Evolutionary conservation across 2,888 invertebrate species (phyloP), one percentile per base, ranked within the genome.

Genomic region (Ectobius pallidus): DNA sequence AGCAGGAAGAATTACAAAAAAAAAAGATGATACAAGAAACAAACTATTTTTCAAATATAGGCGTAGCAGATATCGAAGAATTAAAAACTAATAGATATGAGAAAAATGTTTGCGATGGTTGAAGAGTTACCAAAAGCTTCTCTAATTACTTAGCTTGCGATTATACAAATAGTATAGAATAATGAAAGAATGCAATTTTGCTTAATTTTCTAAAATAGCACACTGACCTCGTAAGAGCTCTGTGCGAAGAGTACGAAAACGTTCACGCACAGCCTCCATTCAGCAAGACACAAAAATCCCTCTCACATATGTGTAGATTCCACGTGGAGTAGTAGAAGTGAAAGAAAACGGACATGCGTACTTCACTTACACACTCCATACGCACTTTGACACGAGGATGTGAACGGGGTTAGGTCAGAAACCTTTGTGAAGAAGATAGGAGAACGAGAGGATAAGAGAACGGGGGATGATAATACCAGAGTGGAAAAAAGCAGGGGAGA

Each of bases 321-420:
- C 58, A 30, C 58, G 58, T 58, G 58, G 58, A 58, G 58, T 30
- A 4, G 46, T 34, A n/a, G 52, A 52, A 14, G 25, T 58, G 58
- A 58, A 58, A 58, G 58, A 58, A 58, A 58, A 58, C 58, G 27
- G 58, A 58, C 58, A 58, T 58, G 58, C 58, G 58, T 58, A n/a
- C 25, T 32, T 25, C 9, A 30, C 25, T 46, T 46, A 46, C 46
- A n/a, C 46, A 46, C 46, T n/a, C 46, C 46, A 46, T 58, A 58
- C 58, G 58, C 58, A 58, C 58, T 58, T 58, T 58, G 58, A 58
- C 58, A 58, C 58, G 58, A 27, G 2, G n/a, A 58, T 58, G 58
- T 14, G 30, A 30, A 25, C 58, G 58, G 58, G 58, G 58, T 58
- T 58, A 58, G 58, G 58, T 58, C 58, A 58, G 58, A 58, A 58